Base-by-base conservation (phyloP, 2,113 vertebrate species). In the Dicerorhinus sumatrensis region DNA sequence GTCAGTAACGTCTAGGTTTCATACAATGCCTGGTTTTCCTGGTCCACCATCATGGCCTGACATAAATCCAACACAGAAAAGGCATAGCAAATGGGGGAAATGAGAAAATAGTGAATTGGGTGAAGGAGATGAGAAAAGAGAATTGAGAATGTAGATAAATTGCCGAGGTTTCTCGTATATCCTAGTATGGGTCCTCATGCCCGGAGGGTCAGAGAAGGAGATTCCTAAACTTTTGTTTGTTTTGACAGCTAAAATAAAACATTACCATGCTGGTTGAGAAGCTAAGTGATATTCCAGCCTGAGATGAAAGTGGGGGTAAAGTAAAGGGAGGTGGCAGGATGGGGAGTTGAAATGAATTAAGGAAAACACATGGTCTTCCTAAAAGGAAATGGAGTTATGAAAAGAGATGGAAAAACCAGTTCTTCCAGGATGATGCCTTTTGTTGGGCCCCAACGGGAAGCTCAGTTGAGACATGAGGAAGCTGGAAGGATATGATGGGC, bases 311-410 rank as follows among this genome's bases (percentile, higher is more conserved):
- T 76, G 33, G 65, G 62, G 67, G 76, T 54, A 58, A 65, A 88
- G 54, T 51, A 36, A 39, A 87, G 84, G 75, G 83, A 92, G 77
- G 85, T 83, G 82, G 73, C 84, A 84, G 96, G 94, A 82, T 62
- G 80, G 85, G 70, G 89, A 92, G 79, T 70, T 39, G 33, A 94
- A 94, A 72, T 87, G 84, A 86, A 89, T 86, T 63, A 83, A 96
- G 88, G 62, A 97, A 97, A 98, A 93, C 96, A 98, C 92, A 96
- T 93, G 97, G 79, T 54, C 94, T 94, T 97, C 96, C 70, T 10
- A 77, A 95, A 82, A 96, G 98, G 98, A 98, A 98, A 73, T 8
- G 18, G 88, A 67, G 86, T 95, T 97, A 72, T 80, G 95, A 76
- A 89, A 94, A 96, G 75, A 86, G 89, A 94, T 97, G 97, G 96